Base-by-base conservation (phyloP, 2,113 vertebrate genomes). In the Takifugu flavidus region DNA sequence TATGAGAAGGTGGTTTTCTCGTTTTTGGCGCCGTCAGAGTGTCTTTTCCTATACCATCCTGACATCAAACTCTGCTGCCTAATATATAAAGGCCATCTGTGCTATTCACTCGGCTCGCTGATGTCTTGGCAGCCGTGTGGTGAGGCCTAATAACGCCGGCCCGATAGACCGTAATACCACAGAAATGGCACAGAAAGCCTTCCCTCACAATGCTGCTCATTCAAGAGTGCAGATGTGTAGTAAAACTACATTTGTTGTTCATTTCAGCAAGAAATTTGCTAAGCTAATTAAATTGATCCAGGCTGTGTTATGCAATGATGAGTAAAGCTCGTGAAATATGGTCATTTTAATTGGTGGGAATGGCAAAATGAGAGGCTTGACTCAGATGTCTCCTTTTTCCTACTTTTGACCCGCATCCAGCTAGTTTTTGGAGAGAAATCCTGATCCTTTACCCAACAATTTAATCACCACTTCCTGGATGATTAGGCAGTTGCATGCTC, bases 11-110 rank as follows among this genome's bases (percentile, higher is more conserved):
- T 34, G 79, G 83, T 83, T 88, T 86, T 78, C 65, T 70, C 66
- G 73, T 77, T 72, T 20, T 82, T 89, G 84, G 87, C 82, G 65
- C 74, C 7, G 65, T 46, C 49, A 69, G 49, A 52, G 49, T 52
- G 74, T 86, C 65, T 80, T 82, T 84, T 80, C 55, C 49, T 81
- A 75, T 82, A 72, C 65, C 65, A 64, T 81, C 74, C 66, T 31
- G 67, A 77, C 73, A 82, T 80, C 80, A 82, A 82, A 82, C 69
- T 53, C 71, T 52, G 64, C 39, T 25, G 27, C 74, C 67, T 68
- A 76, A 71, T 75, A 70, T 78, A 64, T 75, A 76, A 82, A 85
- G 69, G 72, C 80, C 78, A 74, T 83, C 68, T 86, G 83, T 66
- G 58, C 75, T 31, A 11, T 75, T 59, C 54, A n/a, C 52, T 72